Conservation (phyloP, 1,140 invertebrate genomes). For the Globodera ellingtonae region DNA sequence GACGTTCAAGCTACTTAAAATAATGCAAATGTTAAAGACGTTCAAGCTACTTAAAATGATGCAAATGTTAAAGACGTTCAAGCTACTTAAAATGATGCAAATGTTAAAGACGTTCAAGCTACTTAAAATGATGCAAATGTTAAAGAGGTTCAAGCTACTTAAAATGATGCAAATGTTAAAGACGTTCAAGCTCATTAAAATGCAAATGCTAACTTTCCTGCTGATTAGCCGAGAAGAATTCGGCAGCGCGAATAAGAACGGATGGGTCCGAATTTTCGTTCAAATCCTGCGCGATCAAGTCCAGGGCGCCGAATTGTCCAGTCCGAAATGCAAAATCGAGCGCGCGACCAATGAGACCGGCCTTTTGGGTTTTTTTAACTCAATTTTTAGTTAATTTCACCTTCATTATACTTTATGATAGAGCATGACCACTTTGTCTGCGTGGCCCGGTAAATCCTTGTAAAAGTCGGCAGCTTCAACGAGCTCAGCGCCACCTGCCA, state of each 20-base stretch:
- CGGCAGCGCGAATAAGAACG: constrained; percentile 79
- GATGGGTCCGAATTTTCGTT: constrained; percentile 80
- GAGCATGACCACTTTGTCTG: constrained; percentile 84
- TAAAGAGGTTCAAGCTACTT: too few species aligned
- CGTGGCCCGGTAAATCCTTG: constrained; percentile 72
- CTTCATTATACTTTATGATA: constrained; percentile 76
- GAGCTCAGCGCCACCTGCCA: constrained; percentile 78
- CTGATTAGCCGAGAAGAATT: constrained; percentile 82
- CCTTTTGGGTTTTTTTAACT: constrained; percentile 66
- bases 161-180: too few species aligned
- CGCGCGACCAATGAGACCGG: constrained; percentile 84
- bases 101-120: too few species aligned
- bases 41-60: too few species aligned
- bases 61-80: too few species aligned
- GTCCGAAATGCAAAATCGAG: constrained; percentile 83
- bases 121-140: too few species aligned
- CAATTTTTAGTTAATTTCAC: background rate
- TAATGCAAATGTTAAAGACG: too few species aligned
- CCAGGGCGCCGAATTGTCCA: constrained; percentile 78
- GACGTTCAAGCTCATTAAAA: too few species aligned
- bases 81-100: too few species aligned
- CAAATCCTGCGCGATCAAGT: constrained; percentile 80
- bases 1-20: too few species aligned
- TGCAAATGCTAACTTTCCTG: constrained; percentile 71
- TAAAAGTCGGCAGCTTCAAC: constrained; percentile 86